Conservation (phyloP, 2,797 vertebrate genomes). For the Coregonus ussuriensis region DNA sequence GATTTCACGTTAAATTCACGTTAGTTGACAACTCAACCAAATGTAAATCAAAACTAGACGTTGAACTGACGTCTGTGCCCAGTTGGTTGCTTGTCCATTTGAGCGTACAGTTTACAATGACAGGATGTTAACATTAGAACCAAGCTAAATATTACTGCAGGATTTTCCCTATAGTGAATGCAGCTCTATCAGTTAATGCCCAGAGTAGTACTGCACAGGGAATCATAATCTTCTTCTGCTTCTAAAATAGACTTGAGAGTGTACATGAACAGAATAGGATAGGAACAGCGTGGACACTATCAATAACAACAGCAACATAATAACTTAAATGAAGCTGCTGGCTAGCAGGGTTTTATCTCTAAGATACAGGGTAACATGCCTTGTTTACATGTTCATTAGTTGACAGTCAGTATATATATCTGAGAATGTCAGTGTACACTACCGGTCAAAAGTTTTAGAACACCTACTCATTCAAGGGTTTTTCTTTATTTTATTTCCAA, state of each 20-base stretch:
- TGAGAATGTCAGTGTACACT: too few species aligned
- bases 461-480: too few species aligned
- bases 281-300: background rate
- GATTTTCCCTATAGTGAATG: constrained; percentile 5
- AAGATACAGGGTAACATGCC: too few species aligned
- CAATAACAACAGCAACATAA: background rate
- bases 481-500: too few species aligned
- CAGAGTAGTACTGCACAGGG: too few species aligned
- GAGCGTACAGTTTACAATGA: constrained; percentile 18
- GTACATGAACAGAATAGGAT: background rate
- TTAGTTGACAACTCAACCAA: too few species aligned
- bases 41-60: too few species aligned
- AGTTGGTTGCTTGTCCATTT: background rate
- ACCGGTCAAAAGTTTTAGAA: too few species aligned
- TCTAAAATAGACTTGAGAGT: background rate
- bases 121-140: constrained; percentile 42
- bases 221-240: background rate
- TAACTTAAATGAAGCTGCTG: background rate
- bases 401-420: too few species aligned
- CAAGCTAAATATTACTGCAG: background rate
- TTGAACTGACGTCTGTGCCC: too few species aligned
- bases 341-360: background rate
- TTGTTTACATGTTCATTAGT: too few species aligned
- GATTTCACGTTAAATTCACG: too few species aligned
- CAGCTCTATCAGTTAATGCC: background rate